Evolutionary conservation across 2,888 invertebrate species (phyloP), one percentile per base, ranked within the genome.

Genomic region (Minunthozetes semirufus): DNA sequence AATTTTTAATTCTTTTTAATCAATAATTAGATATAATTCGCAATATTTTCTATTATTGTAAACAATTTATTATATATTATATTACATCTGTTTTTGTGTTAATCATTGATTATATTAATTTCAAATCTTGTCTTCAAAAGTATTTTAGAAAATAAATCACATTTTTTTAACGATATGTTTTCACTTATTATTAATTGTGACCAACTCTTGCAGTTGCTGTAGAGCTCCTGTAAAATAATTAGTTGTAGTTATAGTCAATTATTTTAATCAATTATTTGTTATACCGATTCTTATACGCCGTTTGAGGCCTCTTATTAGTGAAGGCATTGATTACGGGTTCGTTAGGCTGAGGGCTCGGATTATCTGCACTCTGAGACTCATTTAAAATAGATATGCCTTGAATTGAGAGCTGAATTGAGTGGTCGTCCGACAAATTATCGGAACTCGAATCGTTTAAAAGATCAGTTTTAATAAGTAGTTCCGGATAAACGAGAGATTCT

Each of bases 351-450:
- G 63, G 29, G n/a, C 63, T 66, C 3, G n/a, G 2, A n/a, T 33
- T 25, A 8, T 66, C 38, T 17, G 6, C 63, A 66, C 29, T 42
- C 42, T 42, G 42, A 1, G 42, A n/a, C 2, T 38, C 63, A n/a
- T 33, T 66, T 6, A 19, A 38, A 27, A 66, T 5, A 11, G 63
- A n/a, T 9, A 66, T 29, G 6, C 33, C 63, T 15, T 66, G 63
- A n/a, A 66, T 48, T 42, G 72, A 72, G 1, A 27, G 33, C 19
- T 72, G 72, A 6, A 72, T 72, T 9, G 56, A 53, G 25, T 74
- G 56, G n/a, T 74, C 71, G 53, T 74, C 74, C 15, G 74, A 74
- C 19, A 70, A n/a, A n/a, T 71, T 74, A 11, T 74, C 74, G 13
- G 74, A 74, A 56, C 70, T 74, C 46, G 74, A 74, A 22, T 74